A percentile compares a stretch with the other conserved stretches of the same genome.
These are phyloP conservation scores for Neuroscelio doddi DNA, from an alignment of 2,888 invertebrate genomes.

Conservation along the genomic window DNA sequence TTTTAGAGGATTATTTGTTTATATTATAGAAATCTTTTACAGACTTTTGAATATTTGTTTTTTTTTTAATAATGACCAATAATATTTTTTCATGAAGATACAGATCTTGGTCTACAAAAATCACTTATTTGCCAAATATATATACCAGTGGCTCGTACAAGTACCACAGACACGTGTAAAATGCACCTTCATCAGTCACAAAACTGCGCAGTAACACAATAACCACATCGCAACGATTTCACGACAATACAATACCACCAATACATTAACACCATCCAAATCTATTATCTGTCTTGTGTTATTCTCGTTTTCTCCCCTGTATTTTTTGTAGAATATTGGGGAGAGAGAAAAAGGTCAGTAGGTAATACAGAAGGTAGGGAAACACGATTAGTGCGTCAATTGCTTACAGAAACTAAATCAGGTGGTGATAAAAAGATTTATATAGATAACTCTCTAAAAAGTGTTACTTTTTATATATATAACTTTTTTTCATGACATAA, in stretches of 20 bases:
- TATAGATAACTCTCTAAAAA: no score
- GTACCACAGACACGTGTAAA: conserved; percentile 42
- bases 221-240: conserved; percentile 57
- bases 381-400: conserved; percentile 13
- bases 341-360: conserved; percentile 4
- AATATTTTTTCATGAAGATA: no score
- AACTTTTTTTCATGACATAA: no score
- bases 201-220: conserved; percentile 67
- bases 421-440: no score
- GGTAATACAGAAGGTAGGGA: background rate
- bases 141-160: conserved; percentile 14
- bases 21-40: no score
- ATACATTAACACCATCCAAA: conserved; percentile 61
- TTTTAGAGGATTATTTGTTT: no score
- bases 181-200: conserved; percentile 66
- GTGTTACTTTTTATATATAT: no score
- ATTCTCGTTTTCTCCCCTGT: conserved; percentile 51
- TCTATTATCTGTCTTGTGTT: conserved; percentile 68
- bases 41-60: no score
- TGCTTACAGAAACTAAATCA: conserved; percentile 22
- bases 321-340: conserved; percentile 28
- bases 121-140: no score
- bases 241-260: conserved; percentile 64
- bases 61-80: no score
- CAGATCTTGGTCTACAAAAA: no score